Base-by-base conservation (phyloP, 2,888 invertebrate genomes). In the Ariolimax columbianus region DNA sequence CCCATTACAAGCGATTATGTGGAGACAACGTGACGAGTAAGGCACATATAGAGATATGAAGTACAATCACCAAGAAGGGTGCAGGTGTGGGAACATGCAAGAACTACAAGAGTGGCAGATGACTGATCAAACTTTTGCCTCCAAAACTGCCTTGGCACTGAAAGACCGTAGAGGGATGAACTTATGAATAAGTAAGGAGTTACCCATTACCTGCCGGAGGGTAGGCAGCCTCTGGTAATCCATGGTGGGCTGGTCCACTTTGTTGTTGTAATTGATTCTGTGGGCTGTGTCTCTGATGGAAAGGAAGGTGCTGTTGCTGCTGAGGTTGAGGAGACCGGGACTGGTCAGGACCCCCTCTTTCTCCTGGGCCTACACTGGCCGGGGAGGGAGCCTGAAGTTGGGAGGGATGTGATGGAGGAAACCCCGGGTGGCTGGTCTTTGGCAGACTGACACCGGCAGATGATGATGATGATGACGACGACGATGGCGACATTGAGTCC, bases 321-420 rank as follows among this genome's bases (percentile, higher is more conserved):
- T 73, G 72, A 47, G 88, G 88, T 77, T 87, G 88, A 1, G 91
- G 91, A 51, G 91, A 91, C 72, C 90, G 89, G 9, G 90, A 89
- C 86, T 91, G 91, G 83, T 91, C 92, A 47, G 75, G 40, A 26
- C 79, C 33, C 43, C 73, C 63, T 30, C 84, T 55, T n/a, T 79
- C 72, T 1, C 19, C 47, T 6, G n/a, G 30, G 1, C 63, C 59
- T 0, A 14, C 38, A 26, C 77, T 36, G 23, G 43, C 81, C 4
- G 43, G 75, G 30, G 84, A 47, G 47, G 72, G 72, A 9, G 75
- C 75, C 17, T 73, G 80, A 11, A 84, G 79, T 43, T 80, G 84
- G 43, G 84, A 85, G 14, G 81, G 75, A 59, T 79, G 80, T 36
- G 80, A 77, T 1, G 66, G 80, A 11, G 80, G 63, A 40, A 85